Conservation (phyloP, 2,113 vertebrate genomes). For the Xiphias gladius region DNA sequence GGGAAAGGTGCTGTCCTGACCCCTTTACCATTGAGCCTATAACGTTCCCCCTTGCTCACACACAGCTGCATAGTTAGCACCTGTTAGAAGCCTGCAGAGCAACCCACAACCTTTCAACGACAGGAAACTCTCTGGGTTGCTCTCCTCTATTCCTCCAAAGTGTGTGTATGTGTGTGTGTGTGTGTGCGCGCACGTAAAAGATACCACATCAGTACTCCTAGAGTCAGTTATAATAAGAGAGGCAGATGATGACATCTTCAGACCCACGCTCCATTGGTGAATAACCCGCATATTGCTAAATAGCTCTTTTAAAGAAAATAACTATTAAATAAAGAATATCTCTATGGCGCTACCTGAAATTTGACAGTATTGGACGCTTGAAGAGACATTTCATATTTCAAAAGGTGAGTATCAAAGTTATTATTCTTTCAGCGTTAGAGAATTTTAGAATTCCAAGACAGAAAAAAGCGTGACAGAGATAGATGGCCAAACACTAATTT, state of each 20-base stretch:
- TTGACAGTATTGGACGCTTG: slow-evolving; percentile 52
- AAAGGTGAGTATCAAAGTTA: slow-evolving; percentile 64
- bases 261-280: slow-evolving; percentile 28
- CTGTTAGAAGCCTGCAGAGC: slow-evolving; percentile 76
- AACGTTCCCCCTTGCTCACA: slow-evolving; percentile 64
- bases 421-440: background rate
- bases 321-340: background rate
- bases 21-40: slow-evolving; percentile 59
- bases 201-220: slow-evolving; percentile 18
- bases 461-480: background rate
- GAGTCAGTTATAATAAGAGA: slow-evolving; percentile 53
- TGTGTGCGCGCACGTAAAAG: slow-evolving; percentile 16
- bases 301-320: background rate
- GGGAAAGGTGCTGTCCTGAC: slow-evolving; percentile 74
- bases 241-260: slow-evolving; percentile 67
- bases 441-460: background rate
- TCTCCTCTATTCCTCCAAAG: slow-evolving; percentile 52
- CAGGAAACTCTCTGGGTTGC: slow-evolving; percentile 81
- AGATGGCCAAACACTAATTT: background rate
- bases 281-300: slow-evolving; percentile 8
- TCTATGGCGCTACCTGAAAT: slow-evolving; percentile 53
- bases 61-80: slow-evolving; percentile 81
- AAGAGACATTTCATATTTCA: slow-evolving; percentile 45
- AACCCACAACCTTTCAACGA: slow-evolving; percentile 82
- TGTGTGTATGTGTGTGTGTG: slow-evolving; percentile 8